A percentile compares a stretch with the other conserved stretches of the same genome.
Evolutionary conservation across 2,113 vertebrate genomes (phyloP).

Genomic region (Nycticebus coucang): DNA sequence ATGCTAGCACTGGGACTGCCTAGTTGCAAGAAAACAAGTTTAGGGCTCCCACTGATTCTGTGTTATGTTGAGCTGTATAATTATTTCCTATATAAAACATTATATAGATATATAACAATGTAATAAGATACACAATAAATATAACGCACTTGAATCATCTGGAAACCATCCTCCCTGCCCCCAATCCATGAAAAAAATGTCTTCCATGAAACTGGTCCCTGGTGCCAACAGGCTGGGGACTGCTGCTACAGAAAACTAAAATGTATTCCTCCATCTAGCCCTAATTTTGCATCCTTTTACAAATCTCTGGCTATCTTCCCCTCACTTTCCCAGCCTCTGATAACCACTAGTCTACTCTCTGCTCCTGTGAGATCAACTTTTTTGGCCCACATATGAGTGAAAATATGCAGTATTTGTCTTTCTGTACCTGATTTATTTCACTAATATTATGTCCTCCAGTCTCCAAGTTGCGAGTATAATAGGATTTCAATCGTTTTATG

Average conservation of each 20-base stretch:
- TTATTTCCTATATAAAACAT: no score
- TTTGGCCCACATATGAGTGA: background rate
- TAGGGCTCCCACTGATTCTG: no score
- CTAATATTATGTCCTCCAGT: background rate
- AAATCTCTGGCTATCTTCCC: background rate
- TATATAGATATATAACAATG: no score
- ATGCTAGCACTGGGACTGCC: no score
- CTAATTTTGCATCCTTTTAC: background rate
- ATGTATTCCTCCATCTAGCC: background rate
- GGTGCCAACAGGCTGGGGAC: no score
- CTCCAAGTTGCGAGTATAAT: background rate
- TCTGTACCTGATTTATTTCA: background rate
- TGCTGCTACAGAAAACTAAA: background rate
- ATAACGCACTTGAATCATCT: no score
- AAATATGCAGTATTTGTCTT: background rate
- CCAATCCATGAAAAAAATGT: no score
- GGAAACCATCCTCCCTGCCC: no score
- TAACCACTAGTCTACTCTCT: background rate
- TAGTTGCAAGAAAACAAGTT: no score
- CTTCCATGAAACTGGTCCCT: no score
- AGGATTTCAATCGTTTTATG: background rate
- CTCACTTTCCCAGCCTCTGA: background rate
- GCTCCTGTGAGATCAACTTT: background rate
- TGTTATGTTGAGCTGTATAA: no score
- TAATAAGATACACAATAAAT: no score